Conservation (phyloP, 1,140 invertebrate species). For the Trachelipus rathkii region DNA sequence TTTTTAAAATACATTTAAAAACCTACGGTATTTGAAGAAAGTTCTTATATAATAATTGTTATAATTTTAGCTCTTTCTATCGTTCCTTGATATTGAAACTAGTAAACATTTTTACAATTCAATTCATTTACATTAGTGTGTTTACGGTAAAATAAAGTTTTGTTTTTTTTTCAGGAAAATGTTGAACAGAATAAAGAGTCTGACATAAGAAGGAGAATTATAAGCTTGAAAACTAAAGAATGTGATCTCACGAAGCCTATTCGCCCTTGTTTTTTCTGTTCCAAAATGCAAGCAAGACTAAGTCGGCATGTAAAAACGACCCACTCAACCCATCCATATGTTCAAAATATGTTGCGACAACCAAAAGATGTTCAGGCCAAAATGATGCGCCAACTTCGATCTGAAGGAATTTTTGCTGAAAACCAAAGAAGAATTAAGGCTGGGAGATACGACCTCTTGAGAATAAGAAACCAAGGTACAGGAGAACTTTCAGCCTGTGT, state of each 20-base stretch:
- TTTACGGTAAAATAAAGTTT: no score
- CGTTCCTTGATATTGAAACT: no score
- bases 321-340: neutral
- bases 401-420: conserved; percentile 1
- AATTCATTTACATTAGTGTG: no score
- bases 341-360: neutral
- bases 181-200: no score
- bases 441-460: neutral
- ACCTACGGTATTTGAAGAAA: no score
- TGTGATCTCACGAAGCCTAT: neutral
- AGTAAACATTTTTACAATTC: no score
- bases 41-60: no score
- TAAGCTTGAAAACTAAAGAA: neutral
- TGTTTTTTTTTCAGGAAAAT: no score
- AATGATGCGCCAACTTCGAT: neutral
- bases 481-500: neutral
- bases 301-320: neutral
- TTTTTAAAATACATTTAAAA: no score
- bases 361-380: neutral
- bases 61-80: no score
- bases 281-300: neutral
- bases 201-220: neutral
- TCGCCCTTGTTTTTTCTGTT: neutral
- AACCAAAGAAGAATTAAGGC: neutral
- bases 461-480: neutral